A percentile compares a stretch with the other conserved stretches of the same genome.
phyloP scores from a whole-genome alignment of 2,888 invertebrate species.

The Drosophila maculinotata region DNA sequence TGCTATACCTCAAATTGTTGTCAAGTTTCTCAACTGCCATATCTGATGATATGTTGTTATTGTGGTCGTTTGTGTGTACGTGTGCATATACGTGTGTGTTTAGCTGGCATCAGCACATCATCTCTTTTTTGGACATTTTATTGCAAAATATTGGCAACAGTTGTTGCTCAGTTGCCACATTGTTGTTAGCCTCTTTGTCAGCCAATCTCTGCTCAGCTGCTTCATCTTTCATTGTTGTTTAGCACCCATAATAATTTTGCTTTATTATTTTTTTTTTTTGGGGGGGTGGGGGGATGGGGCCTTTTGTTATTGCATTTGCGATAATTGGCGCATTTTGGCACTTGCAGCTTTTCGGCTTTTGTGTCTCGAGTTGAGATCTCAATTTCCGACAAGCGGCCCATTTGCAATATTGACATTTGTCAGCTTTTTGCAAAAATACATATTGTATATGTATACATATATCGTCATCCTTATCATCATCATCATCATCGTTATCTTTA shows the following conservation, averaged over 20 bases:
- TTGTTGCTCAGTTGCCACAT: conserved; percentile 51
- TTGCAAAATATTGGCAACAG: conserved; percentile 76
- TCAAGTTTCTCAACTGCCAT: conserved; percentile 54
- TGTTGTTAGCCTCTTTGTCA: conserved; percentile 49
- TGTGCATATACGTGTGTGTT: conserved; percentile 14
- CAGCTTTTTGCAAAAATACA: too few relatives aligned
- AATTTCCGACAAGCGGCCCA: conserved; percentile 65
- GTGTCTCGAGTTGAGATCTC: conserved; percentile 48
- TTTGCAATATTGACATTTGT: conserved; percentile 24
- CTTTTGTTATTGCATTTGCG: conserved; percentile 64
- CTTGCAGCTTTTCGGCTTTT: conserved; percentile 54
- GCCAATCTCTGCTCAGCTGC: conserved; percentile 29
- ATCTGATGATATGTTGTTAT: conserved; percentile 36
- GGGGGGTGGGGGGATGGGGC: not conserved
- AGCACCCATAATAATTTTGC: conserved; percentile 72
- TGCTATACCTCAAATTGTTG: conserved; percentile 53
- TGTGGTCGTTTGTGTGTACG: conserved; percentile 2
- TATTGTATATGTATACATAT: conserved; percentile 20
- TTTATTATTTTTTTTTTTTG: conserved; percentile 60
- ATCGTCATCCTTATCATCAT: conserved; percentile 34
- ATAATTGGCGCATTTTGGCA: conserved; percentile 75
- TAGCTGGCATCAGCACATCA: conserved; percentile 67
- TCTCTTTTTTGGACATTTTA: conserved; percentile 51
- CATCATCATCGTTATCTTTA: conserved; percentile 6
- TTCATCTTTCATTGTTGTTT: conserved; percentile 50